Evolutionary conservation across 2,113 vertebrate genomes (phyloP).

Genomic region (Amphiprion ocellaris): DNA sequence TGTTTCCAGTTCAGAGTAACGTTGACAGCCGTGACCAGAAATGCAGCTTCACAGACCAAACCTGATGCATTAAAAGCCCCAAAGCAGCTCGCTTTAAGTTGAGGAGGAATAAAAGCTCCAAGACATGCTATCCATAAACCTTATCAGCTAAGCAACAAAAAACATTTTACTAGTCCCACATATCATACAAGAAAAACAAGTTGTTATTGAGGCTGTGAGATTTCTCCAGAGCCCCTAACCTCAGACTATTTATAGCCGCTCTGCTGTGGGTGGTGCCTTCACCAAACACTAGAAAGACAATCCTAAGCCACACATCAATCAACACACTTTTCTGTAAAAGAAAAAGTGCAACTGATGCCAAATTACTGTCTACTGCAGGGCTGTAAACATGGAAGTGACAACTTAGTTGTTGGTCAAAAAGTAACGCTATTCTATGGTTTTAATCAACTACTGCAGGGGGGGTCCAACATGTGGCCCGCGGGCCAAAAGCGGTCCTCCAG

Average conservation of each 20-base stretch:
- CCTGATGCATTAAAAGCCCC: constrained; percentile 19
- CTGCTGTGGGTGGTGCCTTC: constrained; percentile 76
- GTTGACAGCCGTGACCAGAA: constrained; percentile 32
- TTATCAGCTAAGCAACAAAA: constrained; percentile 55
- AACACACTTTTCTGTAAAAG: constrained; percentile 4
- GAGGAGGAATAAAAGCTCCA: constrained; percentile 16
- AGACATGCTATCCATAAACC: constrained; percentile 27
- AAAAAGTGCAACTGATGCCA: constrained; percentile 1
- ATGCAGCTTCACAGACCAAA: constrained; percentile 3
- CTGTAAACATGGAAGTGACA: too few relatives aligned
- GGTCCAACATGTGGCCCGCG: too few relatives aligned
- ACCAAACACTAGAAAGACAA: constrained; percentile 70
- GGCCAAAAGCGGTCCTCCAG: too few relatives aligned
- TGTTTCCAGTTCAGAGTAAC: constrained; percentile 12
- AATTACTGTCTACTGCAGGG: constrained; percentile 19
- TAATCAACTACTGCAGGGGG: too few relatives aligned
- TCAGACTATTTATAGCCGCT: constrained; percentile 82
- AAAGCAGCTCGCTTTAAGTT: constrained; percentile 3
- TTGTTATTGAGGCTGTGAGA: constrained; percentile 78
- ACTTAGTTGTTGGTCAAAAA: too few relatives aligned
- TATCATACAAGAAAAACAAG: constrained; percentile 77
- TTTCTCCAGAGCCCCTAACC: constrained; percentile 75
- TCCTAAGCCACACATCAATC: constrained; percentile 40
- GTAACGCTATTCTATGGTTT: too few relatives aligned
- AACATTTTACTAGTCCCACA: constrained; percentile 52